Evolutionary conservation across 1,140 invertebrate species (phyloP).

Genomic region (Penaeus vannamei): DNA sequence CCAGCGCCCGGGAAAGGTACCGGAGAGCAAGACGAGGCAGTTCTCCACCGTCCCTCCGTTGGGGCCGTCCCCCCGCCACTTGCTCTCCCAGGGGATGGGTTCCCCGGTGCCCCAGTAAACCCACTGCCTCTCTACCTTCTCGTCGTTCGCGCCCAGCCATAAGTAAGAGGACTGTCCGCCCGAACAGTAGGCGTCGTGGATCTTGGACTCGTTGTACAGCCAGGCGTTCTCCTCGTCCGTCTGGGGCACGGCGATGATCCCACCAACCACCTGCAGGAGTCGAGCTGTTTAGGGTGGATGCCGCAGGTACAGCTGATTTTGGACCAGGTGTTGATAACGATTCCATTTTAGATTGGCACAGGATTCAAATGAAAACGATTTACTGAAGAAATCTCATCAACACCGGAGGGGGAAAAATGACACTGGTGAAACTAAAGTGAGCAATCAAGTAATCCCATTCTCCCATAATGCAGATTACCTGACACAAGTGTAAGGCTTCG

Average conservation of each 20-base stretch:
- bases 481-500: slow-evolving; percentile 39
- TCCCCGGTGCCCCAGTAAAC: slow-evolving; percentile 37
- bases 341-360: background rate
- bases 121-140: slow-evolving; percentile 51
- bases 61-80: slow-evolving; percentile 63
- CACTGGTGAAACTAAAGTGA: too few relatives aligned
- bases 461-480: slow-evolving; percentile 20
- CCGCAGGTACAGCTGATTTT: background rate
- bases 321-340: background rate
- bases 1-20: slow-evolving; percentile 49
- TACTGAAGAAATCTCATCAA: too few relatives aligned
- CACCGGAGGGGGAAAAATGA: background rate
- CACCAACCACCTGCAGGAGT: slow-evolving; percentile 57
- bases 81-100: slow-evolving; percentile 41
- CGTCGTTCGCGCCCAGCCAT: slow-evolving; percentile 67
- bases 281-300: background rate
- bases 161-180: slow-evolving; percentile 54
- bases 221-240: slow-evolving; percentile 53
- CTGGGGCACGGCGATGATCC: slow-evolving; percentile 56
- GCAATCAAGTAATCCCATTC: too few relatives aligned
- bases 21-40: slow-evolving; percentile 65
- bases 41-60: slow-evolving; percentile 66
- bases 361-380: too few relatives aligned
- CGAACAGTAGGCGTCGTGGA: slow-evolving; percentile 50
- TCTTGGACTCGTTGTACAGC: slow-evolving; percentile 40